Conservation (phyloP, 2,888 invertebrate genomes). For the Thecophora atra region DNA sequence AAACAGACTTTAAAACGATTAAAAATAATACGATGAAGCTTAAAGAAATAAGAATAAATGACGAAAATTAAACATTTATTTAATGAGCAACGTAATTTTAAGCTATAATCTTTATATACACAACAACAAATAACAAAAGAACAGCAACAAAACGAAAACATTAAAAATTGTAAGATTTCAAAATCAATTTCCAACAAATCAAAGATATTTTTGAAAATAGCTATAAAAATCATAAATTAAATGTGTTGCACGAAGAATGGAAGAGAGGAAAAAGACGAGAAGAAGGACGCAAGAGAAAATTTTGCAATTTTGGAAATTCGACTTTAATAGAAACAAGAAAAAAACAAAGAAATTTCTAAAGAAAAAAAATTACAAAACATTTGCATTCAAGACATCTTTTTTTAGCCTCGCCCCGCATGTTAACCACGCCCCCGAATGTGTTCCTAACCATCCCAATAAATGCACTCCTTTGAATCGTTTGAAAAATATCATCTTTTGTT, state of each 20-base stretch:
- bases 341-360: neutral
- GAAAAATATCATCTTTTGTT: no score
- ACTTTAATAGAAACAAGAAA: conserved; percentile 4
- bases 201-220: conserved; percentile 34
- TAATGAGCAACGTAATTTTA: conserved; percentile 16
- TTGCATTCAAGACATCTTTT: no score
- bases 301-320: neutral
- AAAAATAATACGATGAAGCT: conserved; percentile 6
- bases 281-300: conserved; percentile 12
- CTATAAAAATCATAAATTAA: conserved; percentile 23
- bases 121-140: conserved; percentile 3
- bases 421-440: no score
- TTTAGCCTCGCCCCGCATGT: no score
- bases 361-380: neutral
- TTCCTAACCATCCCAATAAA: no score
- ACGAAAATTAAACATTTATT: conserved; percentile 2
- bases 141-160: conserved; percentile 1
- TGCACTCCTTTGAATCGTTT: no score
- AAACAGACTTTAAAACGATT: neutral
- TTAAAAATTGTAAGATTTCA: conserved; percentile 2
- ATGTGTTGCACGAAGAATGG: conserved; percentile 2
- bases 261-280: neutral
- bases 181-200: no score
- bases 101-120: conserved; percentile 7
- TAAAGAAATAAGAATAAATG: conserved; percentile 24